Evolutionary conservation across 2,113 vertebrate genomes (phyloP), one percentile per base, ranked within the genome.

Genomic region (Xenopus borealis): DNA sequence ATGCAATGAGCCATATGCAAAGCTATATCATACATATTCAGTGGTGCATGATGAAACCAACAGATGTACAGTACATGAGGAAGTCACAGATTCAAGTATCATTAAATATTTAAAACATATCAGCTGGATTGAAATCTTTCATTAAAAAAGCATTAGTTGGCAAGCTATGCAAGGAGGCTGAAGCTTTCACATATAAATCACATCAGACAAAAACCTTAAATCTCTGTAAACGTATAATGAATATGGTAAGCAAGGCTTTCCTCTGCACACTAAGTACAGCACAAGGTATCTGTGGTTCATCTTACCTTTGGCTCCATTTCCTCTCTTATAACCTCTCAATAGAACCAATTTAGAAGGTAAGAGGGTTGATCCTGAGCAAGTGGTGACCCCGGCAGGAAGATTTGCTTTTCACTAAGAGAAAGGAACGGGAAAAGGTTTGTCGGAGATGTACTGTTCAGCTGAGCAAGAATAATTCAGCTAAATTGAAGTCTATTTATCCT

Each of bases 81-180:
- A 12, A 13, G 47, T 50, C 3, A 27, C 23, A 67, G 72, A 74
- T 61, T 52, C 45, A 45, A 62, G 46, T 44, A 10, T 64, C 74
- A 77, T 77, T 77, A 77, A 77, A 77, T 77, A 77, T 77, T 69
- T 69, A 77, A 44, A 30, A 61, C 46, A 70, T 62, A 77, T 70
- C 66, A 69, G 66, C 50, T 70, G 58, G 59, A 77, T 57, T 64
- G 33, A 70, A 57, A 70, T 62, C 59, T 59, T 77, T 77, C 74
- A 77, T 77, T 77, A 77, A 77, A 68, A 77, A 63, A 47, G 27
- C 47, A 77, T 77, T 70, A 77, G 74, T 46, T 30, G 64, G n/a
- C 62, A 40, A 57, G 57, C 70, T 19, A 70, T 69, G 33, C 50
- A 57, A 23, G 63, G 46, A 13, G 27, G 16, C 57, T 64, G 59